phyloP scores from a whole-genome alignment of 92 coral and sea anemone genomes.

The Epizoanthus fatuus region DNA sequence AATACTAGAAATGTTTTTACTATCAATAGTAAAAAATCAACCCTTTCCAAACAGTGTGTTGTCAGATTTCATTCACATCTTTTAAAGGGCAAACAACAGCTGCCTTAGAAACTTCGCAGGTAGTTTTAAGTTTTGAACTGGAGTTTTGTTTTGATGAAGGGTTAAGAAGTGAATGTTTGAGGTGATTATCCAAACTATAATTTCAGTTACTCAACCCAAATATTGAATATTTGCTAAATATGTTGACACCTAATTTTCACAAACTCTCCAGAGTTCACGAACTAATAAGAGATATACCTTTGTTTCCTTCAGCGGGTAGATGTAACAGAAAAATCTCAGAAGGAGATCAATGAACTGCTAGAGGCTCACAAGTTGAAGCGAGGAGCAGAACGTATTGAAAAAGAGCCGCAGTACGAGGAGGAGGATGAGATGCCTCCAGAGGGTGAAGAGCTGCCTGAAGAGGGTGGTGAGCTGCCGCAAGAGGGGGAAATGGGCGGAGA shows the following conservation, averaged over 20 bases:
- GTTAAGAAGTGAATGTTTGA: too few relatives aligned
- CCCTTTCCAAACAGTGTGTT: too few relatives aligned
- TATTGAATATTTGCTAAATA: too few relatives aligned
- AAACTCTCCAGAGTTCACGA: not conserved
- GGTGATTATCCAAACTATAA: too few relatives aligned
- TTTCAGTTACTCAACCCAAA: too few relatives aligned
- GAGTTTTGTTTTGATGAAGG: too few relatives aligned
- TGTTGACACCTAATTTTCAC: not conserved
- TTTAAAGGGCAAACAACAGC: too few relatives aligned
- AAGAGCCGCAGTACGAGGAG: constrained; percentile 67
- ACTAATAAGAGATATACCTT: not conserved
- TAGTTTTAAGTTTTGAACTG: too few relatives aligned
- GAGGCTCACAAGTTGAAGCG: constrained; percentile 84
- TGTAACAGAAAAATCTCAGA: constrained; percentile 72
- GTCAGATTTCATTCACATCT: too few relatives aligned
- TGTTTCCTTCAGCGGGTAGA: constrained; percentile 46
- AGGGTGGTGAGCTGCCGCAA: constrained; percentile 8
- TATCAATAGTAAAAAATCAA: too few relatives aligned
- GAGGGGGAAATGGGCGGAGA: constrained; percentile 18
- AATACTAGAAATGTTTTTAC: too few relatives aligned
- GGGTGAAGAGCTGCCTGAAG: constrained; percentile 59
- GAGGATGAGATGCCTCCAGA: constrained; percentile 64
- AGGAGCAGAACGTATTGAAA: constrained; percentile 72
- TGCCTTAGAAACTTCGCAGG: too few relatives aligned
- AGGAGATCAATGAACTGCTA: constrained; percentile 75